Base-by-base conservation (phyloP, 2,113 vertebrate species). In the Cyanistes caeruleus region DNA sequence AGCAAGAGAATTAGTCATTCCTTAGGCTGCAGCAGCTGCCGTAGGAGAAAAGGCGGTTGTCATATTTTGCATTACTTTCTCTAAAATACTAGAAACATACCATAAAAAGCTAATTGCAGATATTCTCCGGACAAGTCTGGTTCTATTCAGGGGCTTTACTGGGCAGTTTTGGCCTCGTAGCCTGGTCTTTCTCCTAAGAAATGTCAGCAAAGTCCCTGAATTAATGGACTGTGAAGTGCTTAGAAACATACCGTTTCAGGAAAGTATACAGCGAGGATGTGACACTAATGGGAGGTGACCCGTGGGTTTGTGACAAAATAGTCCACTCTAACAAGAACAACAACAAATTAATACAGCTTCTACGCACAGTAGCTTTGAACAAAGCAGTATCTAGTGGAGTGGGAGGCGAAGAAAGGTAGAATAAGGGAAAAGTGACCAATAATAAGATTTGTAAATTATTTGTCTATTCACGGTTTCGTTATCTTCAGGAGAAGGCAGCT, bases 141-240 rank as follows among this genome's bases (percentile, higher is more conserved):
- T 94, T 95, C 64, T 69, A 67, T 88, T 96, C 73, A 72, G 39
- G 30, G 33, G 37, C 41, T 87, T 95, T 96, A 80, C 67, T 75
- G 68, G 94, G 83, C 69, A 96, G 65, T 76, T 91, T 79, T 95
- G 91, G 74, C 80, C 91, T 90, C 87, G 37, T 55, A 95, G 93
- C 51, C 89, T 84, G 81, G 87, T 97, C 72, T 87, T 95, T 92
- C 92, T 95, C 90, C 82, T 43, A 85, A 55, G 95, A 97, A 97
- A 97, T 92, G 97, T 95, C 97, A 97, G 90, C 87, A 93, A 97
- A 98, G 90, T 82, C 92, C 91, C 95, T 92, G 96, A 97, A 97
- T 97, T 97, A 98, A 97, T 97, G 96, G 97, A 89, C 97, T 97
- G 96, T 97, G 95, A 97, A 97, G 97, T 82, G 90, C 90, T 97